Base-by-base conservation (phyloP, 1,140 invertebrate genomes). In the Choristoneura fumiferana region DNA sequence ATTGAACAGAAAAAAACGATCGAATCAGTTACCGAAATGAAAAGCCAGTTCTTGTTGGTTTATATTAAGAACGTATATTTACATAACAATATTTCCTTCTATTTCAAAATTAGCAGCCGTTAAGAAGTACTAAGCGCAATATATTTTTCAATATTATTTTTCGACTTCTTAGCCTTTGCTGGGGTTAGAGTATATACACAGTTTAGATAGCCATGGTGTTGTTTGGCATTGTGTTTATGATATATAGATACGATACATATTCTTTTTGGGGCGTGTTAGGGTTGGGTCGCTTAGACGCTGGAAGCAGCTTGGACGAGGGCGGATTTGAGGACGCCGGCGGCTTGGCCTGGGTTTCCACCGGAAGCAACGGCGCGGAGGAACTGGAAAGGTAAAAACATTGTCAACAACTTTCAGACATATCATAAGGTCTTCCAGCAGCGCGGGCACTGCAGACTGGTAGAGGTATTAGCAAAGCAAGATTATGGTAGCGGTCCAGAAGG, bases 1-100 rank as follows among this genome's bases (percentile, higher is more conserved):
- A 78, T 78, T 78, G 29, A 68, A 63, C 61, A 54, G n/a, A 52
- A 69, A 65, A 67, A 63, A 52, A 54, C 15, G 57, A 33, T 63
- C 15, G 45, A 59, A 33, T 63, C 15, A 40, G 43, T 40, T 53
- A 59, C 67, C 63, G 43, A 65, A 81, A 80, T 75, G 65, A 73
- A 81, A 81, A 78, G 76, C 76, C 76, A 67, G 34, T 62, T 76
- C 70, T 53, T 62, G 49, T 65, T 62, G 63, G 54, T 63, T 63
- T 40, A 38, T 9, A 54, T 65, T 65, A 71, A 62, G 58, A 77
- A 69, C 63, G 61, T 80, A 73, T 80, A 82, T 82, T 82, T 73
- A 76, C 60, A 77, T 76, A 80, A 49, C 37, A 56, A 63, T 53
- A 57, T 53, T 49, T 4, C 18, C n/a, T 33, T 49, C 43, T 49